Evolutionary conservation across 1,140 invertebrate species (phyloP).

Genomic region (Rhopalosiphum padi): DNA sequence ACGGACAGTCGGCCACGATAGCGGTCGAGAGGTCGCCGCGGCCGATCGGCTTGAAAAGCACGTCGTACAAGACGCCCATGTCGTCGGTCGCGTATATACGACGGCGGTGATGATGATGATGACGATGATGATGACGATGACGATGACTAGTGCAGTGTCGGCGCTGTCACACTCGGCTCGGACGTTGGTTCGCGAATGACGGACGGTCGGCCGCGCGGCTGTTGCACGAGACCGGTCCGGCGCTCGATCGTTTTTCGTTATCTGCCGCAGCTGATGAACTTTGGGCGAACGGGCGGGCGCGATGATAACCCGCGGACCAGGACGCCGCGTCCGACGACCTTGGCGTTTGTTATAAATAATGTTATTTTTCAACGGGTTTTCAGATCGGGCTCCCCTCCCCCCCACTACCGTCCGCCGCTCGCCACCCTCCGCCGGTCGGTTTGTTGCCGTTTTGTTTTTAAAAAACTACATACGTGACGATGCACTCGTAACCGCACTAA

Average conservation of each 20-base stretch:
- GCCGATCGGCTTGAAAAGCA: slow-evolving; percentile 44
- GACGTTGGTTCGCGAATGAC: background rate
- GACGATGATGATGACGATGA: too few relatives aligned
- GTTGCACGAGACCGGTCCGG: background rate
- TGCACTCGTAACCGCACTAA: too few relatives aligned
- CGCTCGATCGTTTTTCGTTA: background rate
- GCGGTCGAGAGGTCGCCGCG: background rate
- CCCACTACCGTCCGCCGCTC: too few relatives aligned
- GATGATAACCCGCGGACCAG: background rate
- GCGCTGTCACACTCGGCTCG: too few relatives aligned
- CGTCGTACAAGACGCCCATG: slow-evolving; percentile 45
- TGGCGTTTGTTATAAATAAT: background rate
- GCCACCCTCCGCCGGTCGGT: too few relatives aligned
- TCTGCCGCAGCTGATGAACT: slow-evolving; percentile 1
- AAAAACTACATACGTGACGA: too few relatives aligned
- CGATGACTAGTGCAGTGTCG: too few relatives aligned
- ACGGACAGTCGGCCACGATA: slow-evolving; percentile 59
- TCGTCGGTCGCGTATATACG: too few relatives aligned
- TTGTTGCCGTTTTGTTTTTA: background rate
- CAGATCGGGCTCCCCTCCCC: too few relatives aligned
- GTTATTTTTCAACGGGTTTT: background rate
- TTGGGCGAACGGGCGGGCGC: background rate
- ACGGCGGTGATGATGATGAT: too few relatives aligned
- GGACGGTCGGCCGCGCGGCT: background rate
- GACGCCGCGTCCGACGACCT: background rate